Base-by-base conservation (phyloP, 2,113 vertebrate species). In the Bufo gargarizans region DNA sequence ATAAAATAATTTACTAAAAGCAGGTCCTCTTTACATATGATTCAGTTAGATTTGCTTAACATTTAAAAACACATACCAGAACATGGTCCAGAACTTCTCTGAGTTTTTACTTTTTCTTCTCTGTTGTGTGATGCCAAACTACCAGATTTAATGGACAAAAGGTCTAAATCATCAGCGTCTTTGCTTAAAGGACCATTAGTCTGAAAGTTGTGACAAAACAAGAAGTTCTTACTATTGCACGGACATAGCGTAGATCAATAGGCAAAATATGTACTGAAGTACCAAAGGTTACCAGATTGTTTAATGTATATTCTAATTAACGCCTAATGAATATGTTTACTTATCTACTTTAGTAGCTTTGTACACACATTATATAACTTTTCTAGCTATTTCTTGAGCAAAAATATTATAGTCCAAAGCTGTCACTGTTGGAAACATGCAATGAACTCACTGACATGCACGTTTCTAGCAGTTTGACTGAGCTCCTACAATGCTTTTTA, bases 101-200 rank as follows among this genome's bases (percentile, higher is more conserved):
- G 92, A 89, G 93, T 89, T 88, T 88, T 92, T 90, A 84, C 91
- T 91, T 93, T 96, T 94, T 94, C 94, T 91, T 91, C 94, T 93
- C 89, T 92, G 90, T 94, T 93, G 93, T 93, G 93, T 94, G 93
- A 93, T 93, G 94, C 93, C 93, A 91, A 91, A 91, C 92, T 93
- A 92, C 92, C 93, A 93, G 92, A 94, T 91, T 92, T 91, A 92
- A 93, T 90, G 91, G 92, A 94, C 94, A 93, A 92, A 87, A 92
- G 86, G 88, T 95, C 93, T 91, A 96, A 95, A 95, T 95, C 95
- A 89, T 63, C 94, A 92, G 93, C 92, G 92, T 96, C 96, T 95
- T 94, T 94, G 91, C 94, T 93, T 93, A 95, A 95, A 91, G 92
- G 55, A 49, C 3, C 89, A 91, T 93, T 96, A 92, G 95, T 95